Evolutionary conservation across 2,888 invertebrate species (phyloP).

Genomic region (Vannuccia rotundouncinata): DNA sequence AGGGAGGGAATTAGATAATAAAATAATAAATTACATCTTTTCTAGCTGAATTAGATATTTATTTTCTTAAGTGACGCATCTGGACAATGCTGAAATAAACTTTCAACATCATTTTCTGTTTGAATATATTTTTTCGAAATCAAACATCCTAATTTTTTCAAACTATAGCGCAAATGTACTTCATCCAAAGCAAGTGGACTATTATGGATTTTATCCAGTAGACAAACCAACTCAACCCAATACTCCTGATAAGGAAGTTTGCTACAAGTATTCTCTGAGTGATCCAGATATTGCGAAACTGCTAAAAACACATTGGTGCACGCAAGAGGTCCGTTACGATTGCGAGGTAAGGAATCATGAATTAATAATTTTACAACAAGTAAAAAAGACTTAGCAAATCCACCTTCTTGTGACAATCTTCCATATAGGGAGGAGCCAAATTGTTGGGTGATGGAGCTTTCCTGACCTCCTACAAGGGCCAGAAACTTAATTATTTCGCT

Average conservation of each 20-base stretch:
- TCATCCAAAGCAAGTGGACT: neutral
- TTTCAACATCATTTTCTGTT: too few species aligned
- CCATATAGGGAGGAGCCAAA: conserved; percentile 22
- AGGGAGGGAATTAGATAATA: too few species aligned
- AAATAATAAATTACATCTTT: too few species aligned
- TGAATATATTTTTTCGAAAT: too few species aligned
- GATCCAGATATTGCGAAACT: neutral
- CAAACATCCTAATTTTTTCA: too few species aligned
- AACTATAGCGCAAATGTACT: neutral
- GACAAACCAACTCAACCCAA: neutral
- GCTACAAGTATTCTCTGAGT: neutral
- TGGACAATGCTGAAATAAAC: too few species aligned
- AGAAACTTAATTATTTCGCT: conserved; percentile 24
- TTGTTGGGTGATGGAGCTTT: neutral
- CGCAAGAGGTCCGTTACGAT: conserved; percentile 31
- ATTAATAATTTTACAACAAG: too few species aligned
- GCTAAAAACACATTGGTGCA: conserved; percentile 1
- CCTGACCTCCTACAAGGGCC: neutral
- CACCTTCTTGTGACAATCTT: neutral
- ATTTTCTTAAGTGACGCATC: too few species aligned
- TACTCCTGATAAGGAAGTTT: neutral
- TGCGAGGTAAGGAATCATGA: conserved; percentile 15
- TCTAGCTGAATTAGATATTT: too few species aligned
- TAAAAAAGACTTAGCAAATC: too few species aligned
- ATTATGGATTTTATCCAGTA: neutral